These are phyloP conservation scores for Struthidea cinerea DNA, from an alignment of 2,113 vertebrate species.

Conservation along the genomic window DNA sequence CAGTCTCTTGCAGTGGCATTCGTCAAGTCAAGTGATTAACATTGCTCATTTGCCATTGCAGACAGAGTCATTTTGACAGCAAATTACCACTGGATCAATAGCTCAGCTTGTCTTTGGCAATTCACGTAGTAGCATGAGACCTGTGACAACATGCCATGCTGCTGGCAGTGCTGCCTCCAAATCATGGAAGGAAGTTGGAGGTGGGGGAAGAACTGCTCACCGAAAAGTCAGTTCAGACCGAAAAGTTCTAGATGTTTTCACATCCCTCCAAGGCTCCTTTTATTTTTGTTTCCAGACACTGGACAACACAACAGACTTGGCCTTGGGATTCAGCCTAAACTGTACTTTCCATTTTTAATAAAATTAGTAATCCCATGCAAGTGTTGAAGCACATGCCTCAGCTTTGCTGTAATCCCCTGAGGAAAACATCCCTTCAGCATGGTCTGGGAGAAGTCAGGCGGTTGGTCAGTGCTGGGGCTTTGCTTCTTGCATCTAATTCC, in stretches of 20 bases:
- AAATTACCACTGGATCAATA: slow-evolving; percentile 61
- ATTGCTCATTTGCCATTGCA: slow-evolving; percentile 32
- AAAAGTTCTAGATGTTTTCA: neutral
- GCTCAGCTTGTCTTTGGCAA: slow-evolving; percentile 50
- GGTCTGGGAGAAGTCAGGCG: neutral
- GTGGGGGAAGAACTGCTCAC: neutral
- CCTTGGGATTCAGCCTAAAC: neutral
- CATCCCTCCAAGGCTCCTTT: neutral
- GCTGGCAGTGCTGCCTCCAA: slow-evolving; percentile 34
- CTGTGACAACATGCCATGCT: slow-evolving; percentile 33
- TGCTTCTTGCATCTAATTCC: slow-evolving; percentile 8
- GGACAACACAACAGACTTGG: neutral
- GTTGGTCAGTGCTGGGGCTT: neutral
- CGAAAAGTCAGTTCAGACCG: neutral
- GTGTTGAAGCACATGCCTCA: slow-evolving; percentile 22
- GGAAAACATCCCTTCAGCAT: neutral
- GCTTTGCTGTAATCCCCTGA: slow-evolving; percentile 31
- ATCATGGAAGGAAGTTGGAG: neutral
- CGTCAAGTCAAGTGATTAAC: slow-evolving; percentile 50
- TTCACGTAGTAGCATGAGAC: slow-evolving; percentile 9
- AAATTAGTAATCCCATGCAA: slow-evolving; percentile 42
- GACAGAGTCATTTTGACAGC: slow-evolving; percentile 61
- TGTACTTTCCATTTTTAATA: slow-evolving; percentile 39
- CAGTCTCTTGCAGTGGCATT: neutral
- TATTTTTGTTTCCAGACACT: neutral